A percentile compares a stretch with the other conserved stretches of the same genome.
Evolutionary conservation across 1,140 invertebrate species (phyloP).

Genomic region (Drosophila santomea): DNA sequence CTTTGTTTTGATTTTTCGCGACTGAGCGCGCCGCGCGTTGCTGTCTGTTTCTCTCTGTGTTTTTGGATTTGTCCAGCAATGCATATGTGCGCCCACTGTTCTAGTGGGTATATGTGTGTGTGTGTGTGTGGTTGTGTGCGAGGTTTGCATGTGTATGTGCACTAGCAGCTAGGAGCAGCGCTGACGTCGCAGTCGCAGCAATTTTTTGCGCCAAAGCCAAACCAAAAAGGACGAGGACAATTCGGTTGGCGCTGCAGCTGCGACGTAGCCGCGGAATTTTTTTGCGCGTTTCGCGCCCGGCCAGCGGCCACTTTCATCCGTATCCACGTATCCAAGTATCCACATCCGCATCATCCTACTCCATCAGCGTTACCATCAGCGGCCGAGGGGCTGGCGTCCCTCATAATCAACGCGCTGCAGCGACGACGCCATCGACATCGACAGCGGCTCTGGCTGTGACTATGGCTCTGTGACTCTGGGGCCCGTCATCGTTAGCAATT

Average conservation of each 20-base stretch:
- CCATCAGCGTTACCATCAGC: constrained; percentile 3
- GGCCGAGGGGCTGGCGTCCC: constrained; percentile 8
- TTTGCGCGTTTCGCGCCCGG: constrained; percentile 49
- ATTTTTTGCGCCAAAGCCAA: constrained; percentile 69
- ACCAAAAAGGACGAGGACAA: constrained; percentile 77
- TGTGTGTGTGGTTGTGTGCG: constrained; percentile 23
- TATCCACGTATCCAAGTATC: constrained; percentile 10
- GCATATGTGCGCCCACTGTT: constrained; percentile 53
- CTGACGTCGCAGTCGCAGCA: constrained; percentile 58
- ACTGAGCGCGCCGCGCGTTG: constrained; percentile 77
- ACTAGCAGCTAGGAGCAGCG: constrained; percentile 62
- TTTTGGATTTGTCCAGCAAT: constrained; percentile 73
- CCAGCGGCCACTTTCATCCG: constrained; percentile 46
- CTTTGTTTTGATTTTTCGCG: constrained; percentile 84
- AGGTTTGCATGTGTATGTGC: constrained; percentile 57
- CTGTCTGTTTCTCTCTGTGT: constrained; percentile 59
- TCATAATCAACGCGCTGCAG: constrained; percentile 73
- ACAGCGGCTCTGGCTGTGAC: constrained; percentile 48
- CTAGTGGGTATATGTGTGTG: constrained; percentile 16
- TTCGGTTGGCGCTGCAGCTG: constrained; percentile 61
- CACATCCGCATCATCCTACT: constrained; percentile 50
- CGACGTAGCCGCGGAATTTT: constrained; percentile 47
- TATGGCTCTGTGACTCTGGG: constrained; percentile 58
- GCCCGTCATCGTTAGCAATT: constrained; percentile 80
- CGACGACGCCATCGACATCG: constrained; percentile 53